Percentiles rank a stretch among this genome's conserved stretches.
Conservation (phyloP, 1,140 invertebrate genomes). For the Bathynomus jamesi region DNA sequence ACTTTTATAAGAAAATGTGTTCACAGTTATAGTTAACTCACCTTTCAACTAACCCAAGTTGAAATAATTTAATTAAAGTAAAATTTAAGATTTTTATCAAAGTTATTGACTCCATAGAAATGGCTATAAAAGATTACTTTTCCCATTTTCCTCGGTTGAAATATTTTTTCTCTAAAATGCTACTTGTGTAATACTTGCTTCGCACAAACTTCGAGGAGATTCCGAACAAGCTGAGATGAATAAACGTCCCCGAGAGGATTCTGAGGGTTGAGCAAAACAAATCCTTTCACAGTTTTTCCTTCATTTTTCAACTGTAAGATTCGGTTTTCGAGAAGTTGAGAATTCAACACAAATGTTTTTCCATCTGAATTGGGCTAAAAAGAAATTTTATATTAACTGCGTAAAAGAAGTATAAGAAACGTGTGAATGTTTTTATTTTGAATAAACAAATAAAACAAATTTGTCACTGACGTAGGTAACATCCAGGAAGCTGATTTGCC, state of each 20-base stretch:
- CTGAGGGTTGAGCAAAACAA: constrained; percentile 38
- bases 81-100: not conserved
- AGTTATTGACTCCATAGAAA: not conserved
- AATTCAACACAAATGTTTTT: not conserved
- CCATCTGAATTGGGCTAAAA: too few species aligned
- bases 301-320: not conserved
- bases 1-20: too few species aligned
- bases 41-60: too few species aligned
- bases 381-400: too few species aligned
- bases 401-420: too few species aligned
- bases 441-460: too few species aligned
- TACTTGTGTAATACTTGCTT: constrained; percentile 33
- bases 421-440: too few species aligned
- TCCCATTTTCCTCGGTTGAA: not conserved
- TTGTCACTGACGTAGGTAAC: too few species aligned
- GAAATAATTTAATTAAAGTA: too few species aligned
- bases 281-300: constrained; percentile 33
- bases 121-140: not conserved
- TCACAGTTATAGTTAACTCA: too few species aligned
- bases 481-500: too few species aligned
- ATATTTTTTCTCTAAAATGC: too few species aligned
- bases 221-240: constrained; percentile 21
- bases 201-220: constrained; percentile 34
- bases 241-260: constrained; percentile 39
- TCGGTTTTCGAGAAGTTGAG: not conserved